phyloP scores from a whole-genome alignment of 2,888 invertebrate species.

The Callyntrura guangdongensis region DNA sequence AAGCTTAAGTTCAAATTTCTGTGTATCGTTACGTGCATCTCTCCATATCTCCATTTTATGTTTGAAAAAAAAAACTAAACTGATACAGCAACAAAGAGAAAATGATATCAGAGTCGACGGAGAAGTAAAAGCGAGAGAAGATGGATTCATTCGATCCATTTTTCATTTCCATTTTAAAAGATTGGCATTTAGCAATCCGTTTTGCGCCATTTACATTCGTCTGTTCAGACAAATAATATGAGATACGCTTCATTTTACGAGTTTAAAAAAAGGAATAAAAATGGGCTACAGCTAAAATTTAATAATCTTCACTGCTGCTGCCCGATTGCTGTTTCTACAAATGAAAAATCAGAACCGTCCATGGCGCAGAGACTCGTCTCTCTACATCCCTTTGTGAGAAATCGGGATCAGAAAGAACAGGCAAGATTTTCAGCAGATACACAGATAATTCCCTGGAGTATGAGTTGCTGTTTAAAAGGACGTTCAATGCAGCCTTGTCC shows the following conservation, averaged over 20 bases:
- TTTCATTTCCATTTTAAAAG: constrained; percentile 67
- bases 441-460: constrained; percentile 62
- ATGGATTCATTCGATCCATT: constrained; percentile 64
- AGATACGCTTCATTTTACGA: constrained; percentile 32
- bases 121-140: constrained; percentile 20
- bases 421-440: constrained; percentile 18
- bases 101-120: not conserved
- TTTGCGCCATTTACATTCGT: not conserved
- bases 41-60: constrained; percentile 21
- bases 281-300: not conserved
- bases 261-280: not conserved
- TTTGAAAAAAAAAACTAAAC: constrained; percentile 21
- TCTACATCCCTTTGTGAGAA: constrained; percentile 2
- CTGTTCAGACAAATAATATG: not conserved
- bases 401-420: constrained; percentile 28
- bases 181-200: constrained; percentile 70
- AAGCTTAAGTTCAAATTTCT: constrained; percentile 35
- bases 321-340: not conserved
- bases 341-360: not conserved
- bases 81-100: constrained; percentile 23
- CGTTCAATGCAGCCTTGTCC: not conserved
- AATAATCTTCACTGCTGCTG: constrained; percentile 2
- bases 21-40: not conserved
- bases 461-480: constrained; percentile 6
- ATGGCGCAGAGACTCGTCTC: not conserved